Base-by-base conservation (phyloP, 2,888 invertebrate genomes). In the Trichogramma evanescens region DNA sequence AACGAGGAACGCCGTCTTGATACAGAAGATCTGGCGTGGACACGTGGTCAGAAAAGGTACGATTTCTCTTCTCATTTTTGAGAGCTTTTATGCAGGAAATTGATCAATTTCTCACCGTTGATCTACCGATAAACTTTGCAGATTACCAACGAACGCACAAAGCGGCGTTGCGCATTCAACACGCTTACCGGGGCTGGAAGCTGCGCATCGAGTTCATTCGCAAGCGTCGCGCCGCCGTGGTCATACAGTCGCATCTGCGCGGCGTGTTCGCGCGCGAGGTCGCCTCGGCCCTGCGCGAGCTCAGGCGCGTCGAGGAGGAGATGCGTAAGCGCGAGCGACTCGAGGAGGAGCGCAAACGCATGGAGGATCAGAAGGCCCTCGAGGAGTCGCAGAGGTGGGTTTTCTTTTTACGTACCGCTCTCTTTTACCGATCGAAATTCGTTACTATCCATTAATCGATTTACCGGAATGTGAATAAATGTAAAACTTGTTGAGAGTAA, bases 261-360 rank as follows among this genome's bases (percentile, higher is more conserved):
- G 95, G 95, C 4, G 92, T 93, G 69, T 95, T 94, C 79, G 95
- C 93, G 0, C 80, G 95, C 65, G 93, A 94, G 79, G 93, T 89
- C 6, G 93, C 93, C 0, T 83, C 89, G 1, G 93, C 94, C 0
- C 77, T 95, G 63, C 79, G 93, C 5, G 93, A 94, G 80, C 93
- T 94, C 91, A 82, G 87, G 66, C 80, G 90, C 39, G 91, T 92
- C 59, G 91, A 93, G 75, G 88, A 90, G 72, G 91, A 92, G 80
- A 91, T 93, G 85, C 83, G 89, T 64, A 86, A 90, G 67, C 80
- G 91, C 10, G 91, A 91, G 71, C 84, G 83, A 67, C 74, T 87
- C 55, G 89, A 89, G 68, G 89, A 88, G 67, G 89, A 90, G 72
- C 82, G 83, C 56, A 82, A 83, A 69, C 82, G 83, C n/a, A 75